Percentiles rank a stretch among this genome's conserved stretches.
Evolutionary conservation across 1,140 invertebrate species (phyloP).

Genomic region (Brachystomella parvula): DNA sequence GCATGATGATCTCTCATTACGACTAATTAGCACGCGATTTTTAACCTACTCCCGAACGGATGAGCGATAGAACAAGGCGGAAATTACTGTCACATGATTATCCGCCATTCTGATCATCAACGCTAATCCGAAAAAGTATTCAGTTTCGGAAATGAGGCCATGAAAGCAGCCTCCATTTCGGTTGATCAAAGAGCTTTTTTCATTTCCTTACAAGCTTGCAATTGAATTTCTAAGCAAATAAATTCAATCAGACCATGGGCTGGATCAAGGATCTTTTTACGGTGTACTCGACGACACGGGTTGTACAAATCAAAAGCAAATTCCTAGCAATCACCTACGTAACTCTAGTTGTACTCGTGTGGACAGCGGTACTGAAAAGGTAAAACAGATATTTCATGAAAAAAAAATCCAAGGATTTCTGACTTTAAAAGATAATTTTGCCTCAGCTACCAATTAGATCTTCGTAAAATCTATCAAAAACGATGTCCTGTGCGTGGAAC

Average conservation of each 20-base stretch:
- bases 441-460: slow-evolving; percentile 47
- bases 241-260: no score
- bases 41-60: no score
- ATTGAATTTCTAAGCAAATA: not conserved
- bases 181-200: no score
- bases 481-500: slow-evolving; percentile 45
- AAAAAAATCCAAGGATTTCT: not conserved
- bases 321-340: slow-evolving; percentile 27
- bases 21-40: no score
- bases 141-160: no score
- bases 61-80: no score
- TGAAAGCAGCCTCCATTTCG: no score
- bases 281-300: slow-evolving; percentile 20
- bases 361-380: not conserved
- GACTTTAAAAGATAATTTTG: not conserved
- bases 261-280: not conserved
- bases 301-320: slow-evolving; percentile 31
- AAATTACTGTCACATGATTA: no score
- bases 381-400: not conserved
- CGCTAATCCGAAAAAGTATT: no score
- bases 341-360: slow-evolving; percentile 2
- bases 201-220: no score
- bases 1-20: not conserved
- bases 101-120: no score
- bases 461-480: slow-evolving; percentile 50